phyloP scores from a whole-genome alignment of 1,140 invertebrate species.

The Ceratosolen fusciceps region DNA sequence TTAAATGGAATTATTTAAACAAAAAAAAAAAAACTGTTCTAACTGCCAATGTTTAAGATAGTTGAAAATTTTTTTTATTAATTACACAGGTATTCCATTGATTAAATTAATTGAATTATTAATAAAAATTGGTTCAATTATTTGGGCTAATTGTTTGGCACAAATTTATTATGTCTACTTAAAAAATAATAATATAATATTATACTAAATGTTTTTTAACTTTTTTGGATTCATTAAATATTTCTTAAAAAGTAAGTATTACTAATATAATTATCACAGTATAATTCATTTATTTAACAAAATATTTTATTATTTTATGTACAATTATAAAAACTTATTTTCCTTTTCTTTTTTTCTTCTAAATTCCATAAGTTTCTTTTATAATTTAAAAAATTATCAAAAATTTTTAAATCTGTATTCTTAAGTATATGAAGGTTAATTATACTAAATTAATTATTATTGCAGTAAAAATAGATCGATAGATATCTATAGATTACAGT shows the following conservation, averaged over 20 bases:
- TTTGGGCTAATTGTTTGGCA: too few relatives aligned
- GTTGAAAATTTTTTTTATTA: too few relatives aligned
- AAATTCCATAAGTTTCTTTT: conserved; percentile 21
- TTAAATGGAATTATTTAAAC: too few relatives aligned
- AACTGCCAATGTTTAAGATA: too few relatives aligned
- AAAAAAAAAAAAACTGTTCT: too few relatives aligned
- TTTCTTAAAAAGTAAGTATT: neutral
- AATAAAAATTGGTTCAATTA: too few relatives aligned
- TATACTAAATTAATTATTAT: conserved; percentile 25
- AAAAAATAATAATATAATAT: too few relatives aligned
- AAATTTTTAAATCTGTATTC: conserved; percentile 23
- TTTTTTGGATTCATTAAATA: neutral
- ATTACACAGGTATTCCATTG: too few relatives aligned
- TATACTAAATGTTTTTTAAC: too few relatives aligned
- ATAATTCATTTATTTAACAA: conserved; percentile 58
- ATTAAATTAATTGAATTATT: too few relatives aligned
- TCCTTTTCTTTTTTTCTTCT: conserved; percentile 24
- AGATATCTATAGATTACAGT: neutral
- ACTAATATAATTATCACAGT: conserved; percentile 54
- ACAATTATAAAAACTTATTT: conserved; percentile 49
- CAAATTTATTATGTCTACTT: too few relatives aligned
- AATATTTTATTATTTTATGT: conserved; percentile 60
- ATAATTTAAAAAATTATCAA: conserved; percentile 21
- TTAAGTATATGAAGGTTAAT: conserved; percentile 24
- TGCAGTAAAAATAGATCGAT: conserved; percentile 22